Base-by-base conservation (phyloP, 2,797 vertebrate species). In the Masticophis lateralis region DNA sequence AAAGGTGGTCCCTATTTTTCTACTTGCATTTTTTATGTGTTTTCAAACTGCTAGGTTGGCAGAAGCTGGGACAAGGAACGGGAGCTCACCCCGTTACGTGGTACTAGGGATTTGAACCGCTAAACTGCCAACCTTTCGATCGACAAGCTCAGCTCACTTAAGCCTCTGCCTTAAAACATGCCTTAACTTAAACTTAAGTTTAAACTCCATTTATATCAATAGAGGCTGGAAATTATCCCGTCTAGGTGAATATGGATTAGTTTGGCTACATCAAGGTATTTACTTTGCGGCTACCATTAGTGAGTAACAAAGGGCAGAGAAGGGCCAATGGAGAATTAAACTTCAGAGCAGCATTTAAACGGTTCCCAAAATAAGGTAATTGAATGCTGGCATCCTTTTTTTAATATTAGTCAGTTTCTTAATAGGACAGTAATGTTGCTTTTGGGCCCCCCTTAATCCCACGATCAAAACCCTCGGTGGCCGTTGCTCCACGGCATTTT, bases 381-480 rank as follows among this genome's bases (percentile, higher is more conserved):
- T 95, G 89, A 95, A 96, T 94, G 89, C 51, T 59, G 47, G 89
- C 20, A n/a, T 94, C 92, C 6, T 95, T 94, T 95, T 47, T 94
- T 92, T 96, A 94, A 37, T 86, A 57, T 94, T 95, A 94, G 96
- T 96, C 83, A 92, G 11, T 16, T 2, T 89, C 11, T 91, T 96
- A 95, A 95, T 93, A 95, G 93, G 96, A 0, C 0, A 0, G 5
- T 88, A 93, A 90, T 92, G 88, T 83, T 12, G 0, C 94, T n/a
- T 93, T 94, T 94, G 3, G 7, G 5, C 60, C 12, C 59, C 91
- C 32, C 87, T 94, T 90, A 57, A 92, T 1, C 91, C 93, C 0
- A 0, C 69, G 56, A 43, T 74, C 66, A 94, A 20, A 92, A 89
- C 51, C 51, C 51, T 53, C 1, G 7, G 51, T 53, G 51, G 51